These are phyloP conservation scores for Ptilorrhoa leucosticta DNA, from an alignment of 2,113 vertebrate species.

Conservation along the genomic window DNA sequence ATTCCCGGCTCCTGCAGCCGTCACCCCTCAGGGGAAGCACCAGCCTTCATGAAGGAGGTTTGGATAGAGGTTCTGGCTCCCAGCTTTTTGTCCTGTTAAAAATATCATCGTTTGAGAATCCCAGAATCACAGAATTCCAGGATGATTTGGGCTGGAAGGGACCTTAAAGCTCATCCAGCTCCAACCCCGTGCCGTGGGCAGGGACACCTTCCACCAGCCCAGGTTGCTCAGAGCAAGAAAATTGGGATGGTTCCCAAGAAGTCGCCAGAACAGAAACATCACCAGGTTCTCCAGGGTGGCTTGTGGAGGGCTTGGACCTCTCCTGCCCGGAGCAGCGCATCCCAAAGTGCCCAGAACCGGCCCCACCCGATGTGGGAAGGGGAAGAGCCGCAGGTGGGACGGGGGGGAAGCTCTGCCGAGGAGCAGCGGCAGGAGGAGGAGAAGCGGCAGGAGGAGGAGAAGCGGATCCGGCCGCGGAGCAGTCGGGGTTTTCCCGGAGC, in stretches of 20 bases:
- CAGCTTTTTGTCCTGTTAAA: not conserved
- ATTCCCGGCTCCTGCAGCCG: not conserved
- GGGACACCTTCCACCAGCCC: not conserved
- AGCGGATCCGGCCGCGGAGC: fast-evolving
- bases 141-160: no score
- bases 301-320: fast-evolving
- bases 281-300: not conserved
- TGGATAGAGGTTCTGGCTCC: no score
- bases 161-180: not conserved
- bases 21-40: not conserved
- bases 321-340: not conserved
- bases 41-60: fast-evolving
- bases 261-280: not conserved
- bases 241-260: not conserved
- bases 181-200: no score
- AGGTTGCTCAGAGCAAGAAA: not conserved
- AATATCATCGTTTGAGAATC: not conserved
- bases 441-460: not conserved
- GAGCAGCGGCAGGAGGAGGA: not conserved
- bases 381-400: not conserved
- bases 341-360: not conserved
- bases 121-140: not conserved
- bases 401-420: not conserved
- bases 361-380: not conserved
- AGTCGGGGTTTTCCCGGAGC: not conserved